Evolutionary conservation across 2,888 invertebrate species (phyloP).

Genomic region (Ptychoptera albimana): DNA sequence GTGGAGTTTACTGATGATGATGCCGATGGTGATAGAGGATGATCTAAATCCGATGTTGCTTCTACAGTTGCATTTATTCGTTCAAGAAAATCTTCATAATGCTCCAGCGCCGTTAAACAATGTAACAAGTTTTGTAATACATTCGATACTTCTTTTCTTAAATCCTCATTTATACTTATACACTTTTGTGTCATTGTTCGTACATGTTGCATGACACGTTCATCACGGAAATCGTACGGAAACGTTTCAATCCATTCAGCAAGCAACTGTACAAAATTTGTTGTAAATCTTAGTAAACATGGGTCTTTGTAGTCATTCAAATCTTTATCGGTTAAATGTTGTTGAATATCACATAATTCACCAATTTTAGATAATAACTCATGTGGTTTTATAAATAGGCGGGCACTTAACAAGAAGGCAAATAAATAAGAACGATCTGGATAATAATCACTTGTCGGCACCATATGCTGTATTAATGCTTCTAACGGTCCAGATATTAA

Average conservation of each 20-base stretch:
- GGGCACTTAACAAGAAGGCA: conserved; percentile 83
- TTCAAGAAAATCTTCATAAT: conserved; percentile 55
- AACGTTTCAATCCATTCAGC: conserved; percentile 93
- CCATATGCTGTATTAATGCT: conserved; percentile 77
- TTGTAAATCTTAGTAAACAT: conserved; percentile 36
- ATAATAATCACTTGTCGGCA: conserved; percentile 78
- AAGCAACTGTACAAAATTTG: conserved; percentile 61
- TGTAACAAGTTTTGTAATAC: conserved; percentile 74
- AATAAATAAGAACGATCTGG: conserved; percentile 80
- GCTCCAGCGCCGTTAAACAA: conserved; percentile 71
- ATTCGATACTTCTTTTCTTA: conserved; percentile 66
- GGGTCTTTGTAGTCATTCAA: too few species aligned
- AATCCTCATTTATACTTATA: conserved; percentile 32
- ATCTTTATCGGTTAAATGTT: conserved; percentile 32
- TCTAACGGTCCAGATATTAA: conserved; percentile 74
- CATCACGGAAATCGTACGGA: conserved; percentile 94
- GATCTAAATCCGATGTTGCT: too few species aligned
- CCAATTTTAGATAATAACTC: conserved; percentile 77
- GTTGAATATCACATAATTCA: conserved; percentile 62
- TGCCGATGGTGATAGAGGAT: background rate
- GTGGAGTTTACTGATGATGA: background rate
- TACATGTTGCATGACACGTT: conserved; percentile 83
- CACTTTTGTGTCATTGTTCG: conserved; percentile 78
- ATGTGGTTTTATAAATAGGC: conserved; percentile 85
- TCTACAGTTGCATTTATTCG: conserved; percentile 5